These are phyloP conservation scores for Prunella himalayana DNA, from an alignment of 2,113 vertebrate species.

Conservation along the genomic window DNA sequence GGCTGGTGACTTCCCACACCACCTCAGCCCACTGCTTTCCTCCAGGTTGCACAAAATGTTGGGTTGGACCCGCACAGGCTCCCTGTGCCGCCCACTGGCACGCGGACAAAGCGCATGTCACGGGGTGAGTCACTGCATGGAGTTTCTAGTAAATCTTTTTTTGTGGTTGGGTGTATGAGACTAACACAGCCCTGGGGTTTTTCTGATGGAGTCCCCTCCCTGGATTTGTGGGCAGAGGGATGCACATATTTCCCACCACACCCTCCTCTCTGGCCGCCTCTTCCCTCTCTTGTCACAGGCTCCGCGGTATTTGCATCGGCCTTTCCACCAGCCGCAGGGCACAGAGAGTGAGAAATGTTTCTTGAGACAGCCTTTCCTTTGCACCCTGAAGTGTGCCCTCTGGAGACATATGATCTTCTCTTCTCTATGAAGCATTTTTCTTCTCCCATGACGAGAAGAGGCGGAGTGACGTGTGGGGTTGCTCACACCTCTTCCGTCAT, in stretches of 20 bases:
- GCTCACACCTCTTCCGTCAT: background rate
- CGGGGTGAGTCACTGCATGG: background rate
- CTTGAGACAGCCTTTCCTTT: background rate
- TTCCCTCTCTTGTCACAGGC: background rate
- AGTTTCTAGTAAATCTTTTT: background rate
- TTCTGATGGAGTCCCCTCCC: background rate
- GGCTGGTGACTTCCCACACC: background rate
- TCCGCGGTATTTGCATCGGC: accelerated
- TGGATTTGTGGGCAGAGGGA: background rate
- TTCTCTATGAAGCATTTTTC: background rate
- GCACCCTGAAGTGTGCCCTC: background rate
- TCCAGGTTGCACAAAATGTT: accelerated
- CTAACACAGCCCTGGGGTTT: background rate
- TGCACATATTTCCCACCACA: background rate
- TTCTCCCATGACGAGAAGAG: background rate
- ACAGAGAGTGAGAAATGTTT: background rate
- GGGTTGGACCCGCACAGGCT: accelerated
- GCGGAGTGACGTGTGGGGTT: background rate
- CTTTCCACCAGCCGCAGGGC: background rate
- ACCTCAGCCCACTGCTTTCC: background rate
- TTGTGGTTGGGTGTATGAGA: background rate
- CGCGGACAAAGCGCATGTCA: accelerated
- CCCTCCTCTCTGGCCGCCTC: accelerated
- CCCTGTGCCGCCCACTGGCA: background rate
- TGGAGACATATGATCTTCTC: background rate